phyloP scores from a whole-genome alignment of 2,797 vertebrate species.

The Enteromius thamalakanensis region DNA sequence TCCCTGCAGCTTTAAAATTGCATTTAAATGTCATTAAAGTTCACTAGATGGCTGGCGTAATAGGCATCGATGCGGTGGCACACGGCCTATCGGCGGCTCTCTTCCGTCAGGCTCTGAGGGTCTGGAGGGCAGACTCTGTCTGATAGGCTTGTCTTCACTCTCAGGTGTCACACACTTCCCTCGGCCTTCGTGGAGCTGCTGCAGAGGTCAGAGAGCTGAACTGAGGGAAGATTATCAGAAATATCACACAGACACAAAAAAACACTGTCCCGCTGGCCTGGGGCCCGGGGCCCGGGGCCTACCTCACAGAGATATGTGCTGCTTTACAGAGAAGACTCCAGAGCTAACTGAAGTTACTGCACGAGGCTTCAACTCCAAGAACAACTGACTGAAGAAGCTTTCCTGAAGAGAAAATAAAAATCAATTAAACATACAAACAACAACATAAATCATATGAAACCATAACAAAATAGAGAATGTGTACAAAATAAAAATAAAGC shows the following conservation, averaged over 20 bases:
- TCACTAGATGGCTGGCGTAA: slow-evolving; percentile 65
- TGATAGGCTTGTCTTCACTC: slow-evolving; percentile 40
- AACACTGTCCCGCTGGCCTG: background rate
- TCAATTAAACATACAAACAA: background rate
- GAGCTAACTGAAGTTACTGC: background rate
- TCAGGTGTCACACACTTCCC: slow-evolving; percentile 38
- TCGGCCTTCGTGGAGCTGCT: slow-evolving; percentile 63
- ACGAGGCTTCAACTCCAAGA: background rate
- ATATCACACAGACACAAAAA: background rate
- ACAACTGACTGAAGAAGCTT: background rate
- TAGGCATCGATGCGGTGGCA: slow-evolving; percentile 66
- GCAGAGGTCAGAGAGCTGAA: slow-evolving; percentile 75
- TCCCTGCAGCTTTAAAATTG: slow-evolving; percentile 63
- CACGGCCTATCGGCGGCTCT: slow-evolving; percentile 41
- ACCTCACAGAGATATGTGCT: background rate
- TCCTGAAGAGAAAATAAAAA: background rate
- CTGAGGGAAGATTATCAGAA: slow-evolving; percentile 1
- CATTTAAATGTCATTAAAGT: slow-evolving; percentile 77
- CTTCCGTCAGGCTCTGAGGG: slow-evolving; percentile 3
- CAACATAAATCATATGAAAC: too few relatives aligned
- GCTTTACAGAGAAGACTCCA: background rate
- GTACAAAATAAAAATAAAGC: background rate
- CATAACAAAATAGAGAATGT: background rate
- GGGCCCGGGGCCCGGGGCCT: background rate
- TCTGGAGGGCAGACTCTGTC: slow-evolving; percentile 57